Base-by-base conservation (phyloP, 2,888 invertebrate genomes). In the Blastobasis lacticolella region DNA sequence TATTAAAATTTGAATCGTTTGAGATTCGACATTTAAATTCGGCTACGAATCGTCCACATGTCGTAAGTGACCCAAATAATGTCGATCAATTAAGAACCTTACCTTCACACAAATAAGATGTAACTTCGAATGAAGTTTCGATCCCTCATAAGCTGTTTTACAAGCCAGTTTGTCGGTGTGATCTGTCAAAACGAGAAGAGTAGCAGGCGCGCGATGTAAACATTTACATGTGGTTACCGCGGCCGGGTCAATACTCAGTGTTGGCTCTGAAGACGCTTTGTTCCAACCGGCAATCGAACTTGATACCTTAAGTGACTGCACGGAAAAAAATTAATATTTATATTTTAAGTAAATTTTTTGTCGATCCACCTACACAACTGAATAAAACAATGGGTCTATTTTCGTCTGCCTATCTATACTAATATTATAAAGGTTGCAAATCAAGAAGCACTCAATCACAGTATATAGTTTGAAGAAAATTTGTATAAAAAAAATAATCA, bases 161-260 rank as follows among this genome's bases (percentile, higher is more conserved):
- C 49, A 50, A 49, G 47, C 40, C 49, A 53, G 51, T 52, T 54
- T 61, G 60, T 58, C 67, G 70, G 75, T 73, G 77, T 78, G 76
- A 80, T 71, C 69, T 75, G 81, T 85, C 83, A 81, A 82, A 82
- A 78, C 70, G 73, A 69, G 80, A 83, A 84, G 72, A 81, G 78
- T 81, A 83, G 77, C 83, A 84, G 85, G 75, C 81, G 67, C 67
- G 67, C 66, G 78, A 67, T 69, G 76, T 83, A 82, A 84, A 85
- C 81, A 82, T 66, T 66, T 69, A 71, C 79, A 77, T 69, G 72
- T 70, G 72, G 74, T 68, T 36, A 37, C 36, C 42, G 46, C 8
- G 49, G 47, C n/a, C 40, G 10, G 47, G 8, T 37, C 40, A 37
- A 8, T 8, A 5, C 37, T n/a, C 38, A 38, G 10, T 9, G 8